These are phyloP conservation scores for Suillia variegata DNA, from an alignment of 2,888 invertebrate species.

Conservation along the genomic window DNA sequence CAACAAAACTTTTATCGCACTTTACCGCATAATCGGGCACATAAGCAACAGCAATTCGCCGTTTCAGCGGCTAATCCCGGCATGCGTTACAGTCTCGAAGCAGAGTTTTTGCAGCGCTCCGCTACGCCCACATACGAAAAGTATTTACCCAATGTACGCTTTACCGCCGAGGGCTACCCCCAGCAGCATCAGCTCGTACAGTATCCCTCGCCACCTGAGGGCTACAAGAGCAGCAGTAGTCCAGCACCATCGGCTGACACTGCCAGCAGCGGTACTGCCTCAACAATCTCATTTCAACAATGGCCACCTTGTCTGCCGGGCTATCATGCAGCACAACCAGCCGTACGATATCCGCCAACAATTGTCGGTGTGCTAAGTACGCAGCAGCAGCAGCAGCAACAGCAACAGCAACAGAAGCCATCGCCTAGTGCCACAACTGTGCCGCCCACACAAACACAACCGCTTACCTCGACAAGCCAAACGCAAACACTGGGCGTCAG, in stretches of 20 bases:
- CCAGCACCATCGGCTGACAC: constrained; percentile 29
- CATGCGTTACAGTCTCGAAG: constrained; percentile 68
- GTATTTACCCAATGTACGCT: constrained; percentile 68
- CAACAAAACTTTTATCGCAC: constrained; percentile 73
- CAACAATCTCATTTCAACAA: constrained; percentile 58
- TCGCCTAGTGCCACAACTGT: constrained; percentile 24
- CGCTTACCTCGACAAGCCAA: constrained; percentile 11
- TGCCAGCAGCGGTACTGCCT: constrained; percentile 45
- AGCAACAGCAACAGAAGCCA: constrained; percentile 27
- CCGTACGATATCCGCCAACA: constrained; percentile 50
- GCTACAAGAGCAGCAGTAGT: constrained; percentile 65
- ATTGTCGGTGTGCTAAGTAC: constrained; percentile 35
- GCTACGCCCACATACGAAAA: constrained; percentile 64
- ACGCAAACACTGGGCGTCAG: constrained; percentile 21
- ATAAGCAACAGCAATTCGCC: constrained; percentile 49
- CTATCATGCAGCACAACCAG: constrained; percentile 53
- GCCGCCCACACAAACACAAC: constrained; percentile 9
- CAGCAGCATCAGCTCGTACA: constrained; percentile 62
- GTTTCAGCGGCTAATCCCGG: constrained; percentile 61
- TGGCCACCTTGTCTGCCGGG: constrained; percentile 66
- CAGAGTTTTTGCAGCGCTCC: constrained; percentile 68
- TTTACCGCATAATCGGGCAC: constrained; percentile 72
- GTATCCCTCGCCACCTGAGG: constrained; percentile 73
- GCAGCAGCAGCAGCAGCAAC: constrained; percentile 15
- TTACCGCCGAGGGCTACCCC: constrained; percentile 82